Conservation (phyloP, 2,888 invertebrate genomes). For the Leptinotarsa tumamoca region DNA sequence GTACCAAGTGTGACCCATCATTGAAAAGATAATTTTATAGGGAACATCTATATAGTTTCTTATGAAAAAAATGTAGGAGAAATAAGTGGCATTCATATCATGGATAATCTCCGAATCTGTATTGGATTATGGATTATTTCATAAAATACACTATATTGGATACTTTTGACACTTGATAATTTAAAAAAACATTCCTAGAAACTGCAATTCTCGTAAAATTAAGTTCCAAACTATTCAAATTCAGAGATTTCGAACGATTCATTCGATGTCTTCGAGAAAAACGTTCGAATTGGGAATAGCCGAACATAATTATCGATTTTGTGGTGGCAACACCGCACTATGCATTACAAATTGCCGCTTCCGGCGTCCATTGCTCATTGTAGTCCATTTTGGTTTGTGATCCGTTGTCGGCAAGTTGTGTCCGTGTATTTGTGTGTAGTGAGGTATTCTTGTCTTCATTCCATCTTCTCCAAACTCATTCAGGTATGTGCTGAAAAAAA, state of each 20-base stretch:
- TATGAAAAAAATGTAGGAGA: too few relatives aligned
- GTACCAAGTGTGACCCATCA: too few relatives aligned
- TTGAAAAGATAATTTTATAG: too few relatives aligned
- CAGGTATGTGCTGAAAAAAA: not conserved
- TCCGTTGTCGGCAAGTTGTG: not conserved
- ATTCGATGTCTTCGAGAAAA: not conserved
- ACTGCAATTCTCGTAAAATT: too few relatives aligned
- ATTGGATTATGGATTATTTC: not conserved
- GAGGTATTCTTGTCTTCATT: constrained; percentile 1
- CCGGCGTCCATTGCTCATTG: not conserved
- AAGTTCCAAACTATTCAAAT: too few relatives aligned
- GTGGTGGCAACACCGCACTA: not conserved
- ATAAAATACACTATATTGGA: not conserved
- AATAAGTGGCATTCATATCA: too few relatives aligned
- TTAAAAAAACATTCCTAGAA: too few relatives aligned
- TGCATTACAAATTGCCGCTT: not conserved
- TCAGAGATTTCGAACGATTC: too few relatives aligned
- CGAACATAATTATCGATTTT: not conserved
- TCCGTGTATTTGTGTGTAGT: not conserved
- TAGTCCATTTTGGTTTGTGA: constrained; percentile 1
- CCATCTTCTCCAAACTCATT: not conserved
- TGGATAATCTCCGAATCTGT: too few relatives aligned
- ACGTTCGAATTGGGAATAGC: not conserved
- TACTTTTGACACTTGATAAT: too few relatives aligned
- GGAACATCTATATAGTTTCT: too few relatives aligned